Evolutionary conservation across 1,140 invertebrate species (phyloP).

Genomic region (Trichogramma pretiosum): DNA sequence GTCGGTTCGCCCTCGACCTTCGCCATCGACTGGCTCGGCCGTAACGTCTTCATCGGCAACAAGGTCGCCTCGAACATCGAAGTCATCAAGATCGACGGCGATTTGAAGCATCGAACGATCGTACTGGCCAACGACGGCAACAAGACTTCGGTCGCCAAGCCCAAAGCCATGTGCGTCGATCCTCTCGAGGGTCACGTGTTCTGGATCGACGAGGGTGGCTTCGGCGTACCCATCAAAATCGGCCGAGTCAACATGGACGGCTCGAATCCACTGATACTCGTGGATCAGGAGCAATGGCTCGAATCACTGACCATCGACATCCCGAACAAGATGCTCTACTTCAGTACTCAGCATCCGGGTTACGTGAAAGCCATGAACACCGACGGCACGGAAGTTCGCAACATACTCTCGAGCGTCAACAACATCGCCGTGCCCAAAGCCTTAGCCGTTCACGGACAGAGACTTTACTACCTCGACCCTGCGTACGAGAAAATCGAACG

Average conservation of each 20-base stretch:
- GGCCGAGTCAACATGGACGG: conserved; percentile 93
- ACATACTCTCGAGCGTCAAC: conserved; percentile 59
- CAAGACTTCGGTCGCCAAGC: conserved; percentile 74
- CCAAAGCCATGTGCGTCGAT: conserved; percentile 81
- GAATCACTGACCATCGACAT: conserved; percentile 82
- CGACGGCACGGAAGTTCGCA: conserved; percentile 62
- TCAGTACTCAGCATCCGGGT: conserved; percentile 68
- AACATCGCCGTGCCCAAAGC: conserved; percentile 71
- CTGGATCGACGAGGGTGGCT: conserved; percentile 93
- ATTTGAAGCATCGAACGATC: conserved; percentile 73
- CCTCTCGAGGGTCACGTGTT: conserved; percentile 76
- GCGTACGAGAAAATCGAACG: conserved; percentile 81
- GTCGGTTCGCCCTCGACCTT: conserved; percentile 85
- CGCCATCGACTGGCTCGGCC: conserved; percentile 92
- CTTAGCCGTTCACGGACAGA: conserved; percentile 66
- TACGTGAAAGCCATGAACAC: conserved; percentile 66
- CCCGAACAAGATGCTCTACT: conserved; percentile 76
- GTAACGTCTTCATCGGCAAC: conserved; percentile 92
- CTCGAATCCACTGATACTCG: conserved; percentile 60
- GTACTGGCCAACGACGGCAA: conserved; percentile 87
- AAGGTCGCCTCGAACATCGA: conserved; percentile 86
- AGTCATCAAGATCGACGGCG: conserved; percentile 78
- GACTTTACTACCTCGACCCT: conserved; percentile 84
- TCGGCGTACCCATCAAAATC: conserved; percentile 83
- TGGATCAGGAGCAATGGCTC: conserved; percentile 58